A percentile compares a stretch with the other conserved stretches of the same genome.
Conservation (phyloP, 2,797 vertebrate species). For the Rhynchonycteris naso region DNA sequence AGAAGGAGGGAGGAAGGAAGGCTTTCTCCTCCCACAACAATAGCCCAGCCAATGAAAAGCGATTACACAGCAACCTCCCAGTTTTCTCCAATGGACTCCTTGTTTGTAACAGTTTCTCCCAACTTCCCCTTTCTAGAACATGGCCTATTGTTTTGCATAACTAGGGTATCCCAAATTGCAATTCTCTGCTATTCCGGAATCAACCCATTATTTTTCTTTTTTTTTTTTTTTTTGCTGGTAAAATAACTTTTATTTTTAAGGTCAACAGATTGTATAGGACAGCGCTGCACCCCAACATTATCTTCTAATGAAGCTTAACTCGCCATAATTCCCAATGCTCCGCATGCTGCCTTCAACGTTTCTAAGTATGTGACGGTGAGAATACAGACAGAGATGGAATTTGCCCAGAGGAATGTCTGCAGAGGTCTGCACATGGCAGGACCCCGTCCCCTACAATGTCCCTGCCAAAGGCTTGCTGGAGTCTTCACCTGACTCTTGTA, state of each 20-base stretch:
- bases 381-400: neutral
- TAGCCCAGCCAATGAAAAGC: neutral
- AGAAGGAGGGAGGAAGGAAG: neutral
- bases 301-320: neutral
- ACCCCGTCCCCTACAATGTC: neutral
- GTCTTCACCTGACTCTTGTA: neutral
- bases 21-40: neutral
- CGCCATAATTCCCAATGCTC: neutral
- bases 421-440: rapidly evolving
- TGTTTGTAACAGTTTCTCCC: neutral
- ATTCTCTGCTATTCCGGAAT: neutral
- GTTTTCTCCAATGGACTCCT: neutral
- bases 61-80: neutral
- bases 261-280: neutral
- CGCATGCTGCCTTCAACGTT: neutral
- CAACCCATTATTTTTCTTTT: neutral
- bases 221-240: neutral
- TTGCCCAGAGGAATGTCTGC: neutral
- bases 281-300: neutral
- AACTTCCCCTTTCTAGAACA: neutral
- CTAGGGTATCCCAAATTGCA: neutral
- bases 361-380: neutral
- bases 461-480: neutral
- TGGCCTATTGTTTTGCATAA: neutral
- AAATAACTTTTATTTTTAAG: neutral